Evolutionary conservation across 2,888 invertebrate genomes (phyloP).

Genomic region (Hermodice carunculata): DNA sequence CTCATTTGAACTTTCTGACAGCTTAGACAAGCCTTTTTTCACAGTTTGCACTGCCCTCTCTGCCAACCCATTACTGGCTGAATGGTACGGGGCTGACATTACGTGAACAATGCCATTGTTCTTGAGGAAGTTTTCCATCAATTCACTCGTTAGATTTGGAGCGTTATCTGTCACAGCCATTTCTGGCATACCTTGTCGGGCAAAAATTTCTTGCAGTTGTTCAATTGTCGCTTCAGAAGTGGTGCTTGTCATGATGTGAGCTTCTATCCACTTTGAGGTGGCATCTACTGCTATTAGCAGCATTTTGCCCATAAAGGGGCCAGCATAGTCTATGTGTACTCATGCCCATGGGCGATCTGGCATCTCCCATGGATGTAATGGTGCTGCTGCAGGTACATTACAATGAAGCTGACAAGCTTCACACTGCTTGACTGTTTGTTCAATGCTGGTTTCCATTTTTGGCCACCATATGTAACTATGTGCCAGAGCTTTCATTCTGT

Average conservation of each 20-base stretch:
- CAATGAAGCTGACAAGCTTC: neutral
- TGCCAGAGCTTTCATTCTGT: neutral
- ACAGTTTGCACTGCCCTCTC: neutral
- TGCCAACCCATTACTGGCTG: slow-evolving; percentile 3
- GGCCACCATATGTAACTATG: neutral
- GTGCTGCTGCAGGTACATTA: neutral
- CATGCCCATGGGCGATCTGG: slow-evolving; percentile 4
- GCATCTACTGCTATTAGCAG: neutral
- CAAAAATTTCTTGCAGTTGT: neutral
- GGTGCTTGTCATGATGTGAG: neutral
- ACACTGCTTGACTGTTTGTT: neutral
- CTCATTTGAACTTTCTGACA: neutral
- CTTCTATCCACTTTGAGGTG: slow-evolving; percentile 10
- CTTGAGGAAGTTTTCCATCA: slow-evolving; percentile 1
- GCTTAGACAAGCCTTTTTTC: neutral
- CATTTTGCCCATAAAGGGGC: neutral
- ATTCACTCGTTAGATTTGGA: slow-evolving; percentile 10
- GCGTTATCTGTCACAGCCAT: slow-evolving; percentile 18
- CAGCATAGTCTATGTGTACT: slow-evolving; percentile 28
- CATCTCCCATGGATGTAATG: slow-evolving; percentile 4
- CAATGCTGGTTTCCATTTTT: neutral
- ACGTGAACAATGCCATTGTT: slow-evolving; percentile 12
- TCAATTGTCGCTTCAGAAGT: neutral
- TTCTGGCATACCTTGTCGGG: slow-evolving; percentile 6
- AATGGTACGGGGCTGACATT: slow-evolving; percentile 7